Conservation (phyloP, 2,797 vertebrate genomes). For the Sebastes elongatus region DNA sequence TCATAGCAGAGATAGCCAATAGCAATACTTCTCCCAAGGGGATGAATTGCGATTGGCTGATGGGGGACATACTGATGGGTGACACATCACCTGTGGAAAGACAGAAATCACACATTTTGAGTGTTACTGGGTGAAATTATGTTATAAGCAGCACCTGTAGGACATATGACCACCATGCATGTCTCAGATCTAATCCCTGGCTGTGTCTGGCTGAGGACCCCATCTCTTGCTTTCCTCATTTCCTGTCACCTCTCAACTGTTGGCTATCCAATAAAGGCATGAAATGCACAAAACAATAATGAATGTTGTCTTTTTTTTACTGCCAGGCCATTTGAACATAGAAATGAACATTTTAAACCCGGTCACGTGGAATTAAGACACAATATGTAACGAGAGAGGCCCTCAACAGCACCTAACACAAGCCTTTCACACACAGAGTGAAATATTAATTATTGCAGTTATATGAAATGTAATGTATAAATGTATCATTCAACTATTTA, state of each 20-base stretch:
- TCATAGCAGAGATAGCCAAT: constrained; percentile 98
- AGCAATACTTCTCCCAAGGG: constrained; percentile 98
- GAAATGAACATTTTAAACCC: background rate
- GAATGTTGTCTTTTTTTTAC: background rate
- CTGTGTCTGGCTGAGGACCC: background rate
- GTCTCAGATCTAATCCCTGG: background rate
- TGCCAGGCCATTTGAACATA: background rate
- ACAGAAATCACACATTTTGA: constrained; percentile 38
- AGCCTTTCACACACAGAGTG: background rate
- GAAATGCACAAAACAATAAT: background rate
- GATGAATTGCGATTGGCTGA: constrained; percentile 99
- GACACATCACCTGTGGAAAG: constrained; percentile 96
- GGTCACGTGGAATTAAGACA: too few relatives aligned
- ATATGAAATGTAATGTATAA: background rate
- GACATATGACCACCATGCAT: background rate
- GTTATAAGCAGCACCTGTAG: background rate
- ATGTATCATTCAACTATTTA: background rate
- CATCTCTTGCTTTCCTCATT: background rate
- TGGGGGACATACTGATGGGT: constrained; percentile 99
- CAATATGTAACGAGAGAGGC: background rate
- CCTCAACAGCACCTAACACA: background rate
- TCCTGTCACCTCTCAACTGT: background rate
- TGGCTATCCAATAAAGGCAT: background rate
- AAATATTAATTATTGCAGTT: background rate
- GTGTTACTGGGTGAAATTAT: background rate